phyloP scores from a whole-genome alignment of 2,797 vertebrate species.

The Cyclura pinguis region DNA sequence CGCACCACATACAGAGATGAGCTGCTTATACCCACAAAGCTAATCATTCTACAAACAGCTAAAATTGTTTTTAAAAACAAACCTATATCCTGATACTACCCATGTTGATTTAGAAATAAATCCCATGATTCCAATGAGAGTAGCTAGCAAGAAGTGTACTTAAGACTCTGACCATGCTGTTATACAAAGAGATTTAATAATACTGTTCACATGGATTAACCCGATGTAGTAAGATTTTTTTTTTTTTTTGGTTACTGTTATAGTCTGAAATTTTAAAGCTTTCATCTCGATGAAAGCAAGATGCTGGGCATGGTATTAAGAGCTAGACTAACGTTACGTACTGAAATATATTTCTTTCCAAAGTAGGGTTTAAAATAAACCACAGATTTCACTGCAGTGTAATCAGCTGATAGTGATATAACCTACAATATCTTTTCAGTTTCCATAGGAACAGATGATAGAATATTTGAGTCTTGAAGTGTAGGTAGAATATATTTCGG shows the following conservation, averaged over 20 bases:
- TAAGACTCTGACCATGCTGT: not conserved
- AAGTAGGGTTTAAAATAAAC: slow-evolving; percentile 78
- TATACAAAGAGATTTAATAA: not conserved
- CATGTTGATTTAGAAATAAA: not conserved
- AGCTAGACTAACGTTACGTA: slow-evolving; percentile 61
- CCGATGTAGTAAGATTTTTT: slow-evolving; percentile 20
- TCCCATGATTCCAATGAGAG: not conserved
- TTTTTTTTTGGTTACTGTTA: slow-evolving; percentile 39
- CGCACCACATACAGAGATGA: too few species aligned
- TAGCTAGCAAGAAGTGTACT: not conserved
- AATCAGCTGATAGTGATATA: slow-evolving; percentile 76
- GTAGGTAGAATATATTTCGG: slow-evolving; percentile 64
- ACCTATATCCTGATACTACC: not conserved
- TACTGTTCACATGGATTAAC: slow-evolving; percentile 40
- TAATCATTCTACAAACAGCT: not conserved
- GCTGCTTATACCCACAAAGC: not conserved
- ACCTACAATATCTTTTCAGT: slow-evolving; percentile 79
- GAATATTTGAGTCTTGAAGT: slow-evolving; percentile 73
- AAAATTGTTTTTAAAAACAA: not conserved
- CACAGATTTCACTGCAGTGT: slow-evolving; percentile 71
- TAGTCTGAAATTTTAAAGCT: slow-evolving; percentile 44
- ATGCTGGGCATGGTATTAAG: slow-evolving; percentile 58
- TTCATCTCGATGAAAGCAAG: slow-evolving; percentile 59
- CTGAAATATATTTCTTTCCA: slow-evolving; percentile 67
- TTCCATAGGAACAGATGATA: slow-evolving; percentile 79